Conservation (phyloP, 2,797 vertebrate genomes). For the Tolypeutes matacus region DNA sequence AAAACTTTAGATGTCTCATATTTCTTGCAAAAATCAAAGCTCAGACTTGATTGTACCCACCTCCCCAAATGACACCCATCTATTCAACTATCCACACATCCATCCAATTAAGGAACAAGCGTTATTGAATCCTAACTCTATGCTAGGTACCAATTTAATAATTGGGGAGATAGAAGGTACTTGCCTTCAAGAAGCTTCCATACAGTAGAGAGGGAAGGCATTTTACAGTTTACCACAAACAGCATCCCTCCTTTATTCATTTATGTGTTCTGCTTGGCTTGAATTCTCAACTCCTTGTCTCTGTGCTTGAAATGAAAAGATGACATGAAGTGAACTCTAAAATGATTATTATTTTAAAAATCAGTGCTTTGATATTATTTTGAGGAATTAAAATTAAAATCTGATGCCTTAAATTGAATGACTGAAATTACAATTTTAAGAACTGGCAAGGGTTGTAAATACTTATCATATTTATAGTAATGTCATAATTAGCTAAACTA, state of each 20-base stretch:
- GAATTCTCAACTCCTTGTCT: background rate
- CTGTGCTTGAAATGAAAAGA: background rate
- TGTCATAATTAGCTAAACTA: background rate
- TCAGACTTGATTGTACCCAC: rapidly evolving
- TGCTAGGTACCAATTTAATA: background rate
- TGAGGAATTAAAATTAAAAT: background rate
- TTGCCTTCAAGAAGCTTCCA: background rate
- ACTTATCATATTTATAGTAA: background rate
- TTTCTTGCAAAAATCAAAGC: background rate
- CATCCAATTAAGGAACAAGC: background rate
- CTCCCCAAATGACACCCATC: too few species aligned
- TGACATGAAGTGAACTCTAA: background rate
- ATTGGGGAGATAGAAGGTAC: background rate
- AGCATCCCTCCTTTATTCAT: background rate
- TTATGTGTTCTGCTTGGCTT: background rate
- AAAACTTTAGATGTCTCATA: background rate
- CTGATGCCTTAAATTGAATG: background rate
- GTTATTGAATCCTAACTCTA: background rate
- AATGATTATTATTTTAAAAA: background rate
- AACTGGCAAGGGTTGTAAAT: background rate
- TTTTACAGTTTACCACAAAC: background rate
- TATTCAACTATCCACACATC: background rate
- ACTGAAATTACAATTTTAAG: background rate
- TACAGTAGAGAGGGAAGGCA: too few species aligned
- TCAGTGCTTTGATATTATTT: background rate